Evolutionary conservation across 2,888 invertebrate genomes (phyloP), one percentile per base, ranked within the genome.

Genomic region (Dascillus cervinus): DNA sequence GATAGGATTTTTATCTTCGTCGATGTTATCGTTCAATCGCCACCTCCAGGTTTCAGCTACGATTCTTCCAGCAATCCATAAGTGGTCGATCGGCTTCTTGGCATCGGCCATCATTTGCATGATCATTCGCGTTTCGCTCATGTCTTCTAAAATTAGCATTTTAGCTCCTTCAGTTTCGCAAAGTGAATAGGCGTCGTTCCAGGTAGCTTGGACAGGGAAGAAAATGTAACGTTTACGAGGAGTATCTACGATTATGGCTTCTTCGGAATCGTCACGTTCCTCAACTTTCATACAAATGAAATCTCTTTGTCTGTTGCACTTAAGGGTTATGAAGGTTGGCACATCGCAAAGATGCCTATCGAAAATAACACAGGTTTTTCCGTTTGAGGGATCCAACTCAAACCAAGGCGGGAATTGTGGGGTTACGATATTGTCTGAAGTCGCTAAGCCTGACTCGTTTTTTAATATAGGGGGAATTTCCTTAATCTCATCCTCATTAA

Each of bases 221-320:
- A 56, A 49, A 3, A 48, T 43, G 34, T 49, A 53, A 4, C 46
- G 45, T 25, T 37, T 45, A 26, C 46, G 8, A 4, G 11, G 6
- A 11, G 21, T n/a, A n/a, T n/a, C n/a, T n/a, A 8, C 13, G 6
- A 8, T 9, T 17, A 2, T 4, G 3, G 6, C 9, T 19, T 9
- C 2, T 2, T n/a, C 11, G 5, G 9, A 3, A 4, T n/a, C n/a
- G n/a, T n/a, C n/a, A n/a, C 3, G 8, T 19, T 9, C 37, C 37
- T 41, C 32, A 50, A 47, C 26, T 32, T 42, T 60, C 31, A 70
- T 71, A 39, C 72, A 72, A 11, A 72, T 64, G 17, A 72, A 72
- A 37, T 68, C 67, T 60, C 70, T 66, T 37, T 62, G 67, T 26
- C 71, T 54, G 23, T 71, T 69, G 33, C 71, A 72, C 0, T 66